These are phyloP conservation scores for Macrostomum lignano DNA, from an alignment of 1,140 invertebrate species.

Conservation along the genomic window DNA sequence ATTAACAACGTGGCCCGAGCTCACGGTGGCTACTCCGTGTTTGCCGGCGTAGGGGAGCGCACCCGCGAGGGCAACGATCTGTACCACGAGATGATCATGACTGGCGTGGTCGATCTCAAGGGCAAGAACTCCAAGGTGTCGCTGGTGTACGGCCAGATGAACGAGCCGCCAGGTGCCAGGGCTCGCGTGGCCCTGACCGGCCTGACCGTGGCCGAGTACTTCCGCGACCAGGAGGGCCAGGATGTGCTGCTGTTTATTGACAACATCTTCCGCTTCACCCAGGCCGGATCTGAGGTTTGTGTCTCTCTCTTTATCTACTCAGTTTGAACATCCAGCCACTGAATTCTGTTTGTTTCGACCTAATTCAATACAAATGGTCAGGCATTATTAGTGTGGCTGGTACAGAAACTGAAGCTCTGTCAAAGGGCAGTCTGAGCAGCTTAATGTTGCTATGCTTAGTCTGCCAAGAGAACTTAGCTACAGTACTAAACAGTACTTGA, in stretches of 20 bases:
- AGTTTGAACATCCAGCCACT: no score
- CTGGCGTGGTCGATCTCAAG: constrained; percentile 60
- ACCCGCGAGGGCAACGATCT: constrained; percentile 96
- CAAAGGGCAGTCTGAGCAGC: no score
- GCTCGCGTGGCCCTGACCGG: constrained; percentile 84
- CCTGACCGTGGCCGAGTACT: constrained; percentile 73
- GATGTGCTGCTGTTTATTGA: constrained; percentile 97
- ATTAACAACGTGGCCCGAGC: constrained; percentile 99
- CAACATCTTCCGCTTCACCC: constrained; percentile 98
- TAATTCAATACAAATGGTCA: no score
- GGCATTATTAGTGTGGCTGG: no score
- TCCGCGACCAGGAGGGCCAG: constrained; percentile 94
- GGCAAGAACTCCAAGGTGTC: constrained; percentile 48
- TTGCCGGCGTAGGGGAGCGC: constrained; percentile 89
- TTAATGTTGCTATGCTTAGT: no score
- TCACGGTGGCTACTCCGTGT: constrained; percentile 98
- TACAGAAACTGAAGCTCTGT: no score
- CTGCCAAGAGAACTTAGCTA: no score
- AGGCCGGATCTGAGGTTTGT: constrained; percentile 96
- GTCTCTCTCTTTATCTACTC: no score
- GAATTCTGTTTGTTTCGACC: no score
- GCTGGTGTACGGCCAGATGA: constrained; percentile 98
- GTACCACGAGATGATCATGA: constrained; percentile 98
- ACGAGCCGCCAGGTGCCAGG: constrained; percentile 88
- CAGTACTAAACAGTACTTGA: no score